Base-by-base conservation (phyloP, 1,140 invertebrate genomes). In the Philotrypesis tridentata region DNA sequence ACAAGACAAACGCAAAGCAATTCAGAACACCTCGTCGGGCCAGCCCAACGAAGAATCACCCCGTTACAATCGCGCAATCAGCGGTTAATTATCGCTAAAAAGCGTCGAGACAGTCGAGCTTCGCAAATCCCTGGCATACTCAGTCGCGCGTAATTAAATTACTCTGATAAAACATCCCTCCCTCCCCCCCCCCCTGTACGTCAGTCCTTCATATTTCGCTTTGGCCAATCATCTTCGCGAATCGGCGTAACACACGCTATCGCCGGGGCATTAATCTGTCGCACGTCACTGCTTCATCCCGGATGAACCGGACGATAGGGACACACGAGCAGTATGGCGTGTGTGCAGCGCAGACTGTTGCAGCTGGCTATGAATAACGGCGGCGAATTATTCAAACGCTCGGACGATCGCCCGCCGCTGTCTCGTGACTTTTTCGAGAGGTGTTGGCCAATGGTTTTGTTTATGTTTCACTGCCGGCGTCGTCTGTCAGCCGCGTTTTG, bases 251-350 rank as follows among this genome's bases (percentile, higher is more conserved):
- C 12, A 23, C 25, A 5, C 48, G 21, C 37, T 63, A 75, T 70
- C 65, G 63, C 72, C 11, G 14, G 23, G 25, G 67, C 73, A 76
- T 76, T 82, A 70, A 82, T 76, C 73, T 76, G 73, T 75, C 48
- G 68, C 40, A 60, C 81, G 85, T 83, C 85, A 84, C 83, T 86
- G 86, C 85, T 85, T 87, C 85, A 85, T 85, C 85, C 80, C 48
- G 84, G 86, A 86, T 86, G 85, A 85, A 84, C 84, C 73, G 79
- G 37, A 29, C 80, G 85, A 87, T 86, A 85, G 81, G 0, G 17
- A 78, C 33, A 37, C 33, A n/a, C n/a, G n/a, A n/a, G 82, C 82
- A 12, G 37, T 40, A 5, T 40, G 17, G 40, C n/a, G 12, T 14
- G 40, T 43, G 76, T 1, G 11, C 4, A 11, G n/a, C 3, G 60